Conservation (phyloP, 2,113 vertebrate species). For the Cacatua alba region DNA sequence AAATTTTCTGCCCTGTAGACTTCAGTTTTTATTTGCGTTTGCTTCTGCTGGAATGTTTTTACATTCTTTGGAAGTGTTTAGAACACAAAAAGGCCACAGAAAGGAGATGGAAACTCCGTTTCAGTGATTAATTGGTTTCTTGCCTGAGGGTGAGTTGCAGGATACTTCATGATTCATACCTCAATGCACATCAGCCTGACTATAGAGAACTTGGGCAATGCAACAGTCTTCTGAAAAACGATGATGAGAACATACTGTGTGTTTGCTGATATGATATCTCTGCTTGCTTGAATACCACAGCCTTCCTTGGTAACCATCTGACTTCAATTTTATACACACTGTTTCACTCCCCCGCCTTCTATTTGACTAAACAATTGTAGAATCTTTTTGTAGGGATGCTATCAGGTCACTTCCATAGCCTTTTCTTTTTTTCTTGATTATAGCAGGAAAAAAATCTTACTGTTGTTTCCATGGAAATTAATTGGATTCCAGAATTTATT, state of each 20-base stretch:
- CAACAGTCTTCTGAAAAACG: slow-evolving; percentile 23
- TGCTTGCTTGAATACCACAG: slow-evolving; percentile 29
- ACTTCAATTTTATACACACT: slow-evolving; percentile 15
- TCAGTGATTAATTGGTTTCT: slow-evolving; percentile 39
- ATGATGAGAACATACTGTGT: slow-evolving; percentile 33
- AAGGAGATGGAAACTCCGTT: slow-evolving; percentile 45
- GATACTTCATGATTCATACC: slow-evolving; percentile 48
- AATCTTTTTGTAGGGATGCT: not conserved
- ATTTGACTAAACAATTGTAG: not conserved
- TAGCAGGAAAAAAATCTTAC: not conserved
- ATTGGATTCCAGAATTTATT: not conserved
- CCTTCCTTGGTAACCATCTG: slow-evolving; percentile 37
- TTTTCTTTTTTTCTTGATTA: not conserved
- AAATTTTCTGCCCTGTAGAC: not conserved
- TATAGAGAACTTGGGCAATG: slow-evolving; percentile 42
- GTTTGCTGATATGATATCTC: slow-evolving; percentile 49
- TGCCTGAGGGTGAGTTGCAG: slow-evolving; percentile 19
- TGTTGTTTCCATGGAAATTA: not conserved
- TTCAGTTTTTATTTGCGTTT: slow-evolving; percentile 32
- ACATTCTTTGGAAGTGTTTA: slow-evolving; percentile 39
- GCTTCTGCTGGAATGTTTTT: not conserved
- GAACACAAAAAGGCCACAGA: slow-evolving; percentile 19
- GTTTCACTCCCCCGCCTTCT: not conserved
- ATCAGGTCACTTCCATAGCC: not conserved
- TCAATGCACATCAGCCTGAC: slow-evolving; percentile 35